Evolutionary conservation across 2,888 invertebrate species (phyloP).

Genomic region (Ceraclea dissimilis): DNA sequence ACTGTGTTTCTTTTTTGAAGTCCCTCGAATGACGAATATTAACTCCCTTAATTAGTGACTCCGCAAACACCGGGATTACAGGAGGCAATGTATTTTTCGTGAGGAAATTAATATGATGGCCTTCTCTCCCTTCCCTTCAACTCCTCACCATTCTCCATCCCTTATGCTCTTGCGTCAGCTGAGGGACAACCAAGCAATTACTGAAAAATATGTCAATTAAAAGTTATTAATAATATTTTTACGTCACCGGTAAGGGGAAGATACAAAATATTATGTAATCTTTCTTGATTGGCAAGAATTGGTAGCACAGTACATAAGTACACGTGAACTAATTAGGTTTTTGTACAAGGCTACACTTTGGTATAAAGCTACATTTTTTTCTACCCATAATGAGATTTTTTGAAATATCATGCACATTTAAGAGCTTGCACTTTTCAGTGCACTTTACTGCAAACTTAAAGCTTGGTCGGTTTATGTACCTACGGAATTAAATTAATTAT

Average conservation of each 20-base stretch:
- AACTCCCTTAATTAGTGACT: slow-evolving; percentile 19
- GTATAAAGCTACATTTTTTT: no score
- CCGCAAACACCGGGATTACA: slow-evolving; percentile 20
- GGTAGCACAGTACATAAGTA: no score
- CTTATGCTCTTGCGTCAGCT: neutral
- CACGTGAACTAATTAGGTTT: no score
- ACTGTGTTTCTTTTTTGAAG: neutral
- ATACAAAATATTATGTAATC: no score
- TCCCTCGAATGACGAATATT: neutral
- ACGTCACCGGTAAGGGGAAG: neutral
- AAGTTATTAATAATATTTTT: neutral
- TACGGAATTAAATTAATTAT: no score
- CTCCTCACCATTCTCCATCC: neutral
- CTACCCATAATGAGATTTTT: no score
- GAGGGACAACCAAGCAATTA: neutral
- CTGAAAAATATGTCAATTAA: neutral
- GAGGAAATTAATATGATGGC: neutral
- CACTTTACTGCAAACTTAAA: no score
- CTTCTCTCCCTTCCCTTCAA: neutral
- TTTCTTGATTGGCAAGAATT: no score
- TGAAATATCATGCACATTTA: no score
- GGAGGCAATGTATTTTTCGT: neutral
- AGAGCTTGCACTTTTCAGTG: no score
- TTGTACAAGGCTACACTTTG: no score
- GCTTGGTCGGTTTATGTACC: no score